phyloP scores from a whole-genome alignment of 2,888 invertebrate genomes.

The Spisula solida region DNA sequence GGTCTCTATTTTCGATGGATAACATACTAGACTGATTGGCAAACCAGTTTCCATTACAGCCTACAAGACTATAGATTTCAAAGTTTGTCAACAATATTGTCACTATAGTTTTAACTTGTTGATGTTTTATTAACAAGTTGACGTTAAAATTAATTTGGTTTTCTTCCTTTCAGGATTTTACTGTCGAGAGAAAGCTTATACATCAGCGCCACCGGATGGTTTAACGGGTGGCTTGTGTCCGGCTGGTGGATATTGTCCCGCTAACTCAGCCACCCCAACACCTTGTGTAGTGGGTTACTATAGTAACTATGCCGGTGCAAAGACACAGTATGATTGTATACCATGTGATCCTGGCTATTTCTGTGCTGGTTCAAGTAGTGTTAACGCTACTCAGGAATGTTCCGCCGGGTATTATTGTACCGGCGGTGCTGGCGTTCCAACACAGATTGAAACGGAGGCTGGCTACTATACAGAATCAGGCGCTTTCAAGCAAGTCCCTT shows the following conservation, averaged over 20 bases:
- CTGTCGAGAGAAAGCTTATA: conserved; percentile 86
- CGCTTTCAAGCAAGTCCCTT: conserved; percentile 85
- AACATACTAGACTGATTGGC: no score
- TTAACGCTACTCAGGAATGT: conserved; percentile 82
- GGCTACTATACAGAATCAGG: conserved; percentile 85
- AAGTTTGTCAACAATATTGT: no score
- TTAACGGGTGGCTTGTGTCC: conserved; percentile 86
- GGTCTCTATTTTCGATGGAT: no score
- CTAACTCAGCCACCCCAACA: conserved; percentile 81
- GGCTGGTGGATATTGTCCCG: conserved; percentile 86
- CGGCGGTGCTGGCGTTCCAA: conserved; percentile 84
- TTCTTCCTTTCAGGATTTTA: conserved; percentile 78
- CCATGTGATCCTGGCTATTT: conserved; percentile 86
- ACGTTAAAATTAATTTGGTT: not conserved
- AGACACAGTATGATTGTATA: conserved; percentile 84
- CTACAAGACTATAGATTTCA: no score
- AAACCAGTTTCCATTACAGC: no score
- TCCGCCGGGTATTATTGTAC: conserved; percentile 86
- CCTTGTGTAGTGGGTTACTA: conserved; percentile 85
- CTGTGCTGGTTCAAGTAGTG: conserved; percentile 85
- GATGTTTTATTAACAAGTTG: no score
- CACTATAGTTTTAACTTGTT: no score
- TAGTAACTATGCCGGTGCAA: conserved; percentile 84
- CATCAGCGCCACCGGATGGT: conserved; percentile 86
- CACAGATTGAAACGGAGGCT: conserved; percentile 81